phyloP scores from a whole-genome alignment of 2,888 invertebrate genomes.

The Chalcis sispes region DNA sequence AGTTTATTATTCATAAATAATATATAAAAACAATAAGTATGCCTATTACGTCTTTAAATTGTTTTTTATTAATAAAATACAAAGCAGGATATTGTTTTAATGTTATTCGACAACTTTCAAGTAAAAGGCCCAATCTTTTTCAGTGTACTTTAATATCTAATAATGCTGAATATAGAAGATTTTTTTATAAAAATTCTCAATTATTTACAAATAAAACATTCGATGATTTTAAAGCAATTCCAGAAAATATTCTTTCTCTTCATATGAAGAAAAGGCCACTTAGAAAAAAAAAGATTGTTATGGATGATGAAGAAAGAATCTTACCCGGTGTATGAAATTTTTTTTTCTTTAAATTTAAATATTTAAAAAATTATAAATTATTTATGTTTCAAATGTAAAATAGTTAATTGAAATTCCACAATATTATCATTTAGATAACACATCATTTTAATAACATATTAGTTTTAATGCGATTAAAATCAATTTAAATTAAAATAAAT shows the following conservation, averaged over 20 bases:
- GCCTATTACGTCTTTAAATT: slow-evolving; percentile 9
- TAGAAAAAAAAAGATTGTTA: slow-evolving; percentile 77
- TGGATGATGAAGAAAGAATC: slow-evolving; percentile 72
- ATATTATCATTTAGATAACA: too few relatives aligned
- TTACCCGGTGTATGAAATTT: slow-evolving; percentile 77
- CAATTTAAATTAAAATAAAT: neutral
- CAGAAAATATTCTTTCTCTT: slow-evolving; percentile 68
- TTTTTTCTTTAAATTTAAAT: neutral
- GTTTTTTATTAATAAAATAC: neutral
- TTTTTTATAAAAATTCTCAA: slow-evolving; percentile 1
- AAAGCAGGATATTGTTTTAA: neutral
- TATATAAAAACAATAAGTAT: slow-evolving; percentile 9
- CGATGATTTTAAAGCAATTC: slow-evolving; percentile 57
- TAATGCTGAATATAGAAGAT: neutral
- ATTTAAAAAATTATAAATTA: too few relatives aligned
- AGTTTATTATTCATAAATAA: neutral
- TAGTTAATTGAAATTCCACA: too few relatives aligned
- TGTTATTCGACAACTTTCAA: slow-evolving; percentile 9
- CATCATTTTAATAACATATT: too few relatives aligned
- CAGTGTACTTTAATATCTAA: neutral
- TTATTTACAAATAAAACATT: slow-evolving; percentile 1
- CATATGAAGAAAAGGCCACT: slow-evolving; percentile 78
- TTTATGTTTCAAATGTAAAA: too few relatives aligned
- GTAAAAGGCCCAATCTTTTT: neutral
- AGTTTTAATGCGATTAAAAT: too few relatives aligned